phyloP scores from a whole-genome alignment of 1,140 invertebrate genomes.

The Meloidogyne hapla region DNA sequence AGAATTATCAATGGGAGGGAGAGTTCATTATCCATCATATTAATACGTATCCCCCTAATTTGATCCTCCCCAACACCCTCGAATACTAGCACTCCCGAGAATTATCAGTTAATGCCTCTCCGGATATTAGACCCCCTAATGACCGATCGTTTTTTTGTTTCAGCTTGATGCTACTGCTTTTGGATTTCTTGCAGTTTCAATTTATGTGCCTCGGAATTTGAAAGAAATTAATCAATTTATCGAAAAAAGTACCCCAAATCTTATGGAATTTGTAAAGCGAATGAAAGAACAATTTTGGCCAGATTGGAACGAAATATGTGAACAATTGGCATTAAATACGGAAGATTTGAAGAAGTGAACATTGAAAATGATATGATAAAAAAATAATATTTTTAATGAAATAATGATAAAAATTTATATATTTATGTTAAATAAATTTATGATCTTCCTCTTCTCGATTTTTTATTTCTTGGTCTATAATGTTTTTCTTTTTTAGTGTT shows the following conservation, averaged over 20 bases:
- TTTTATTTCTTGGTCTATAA: neutral
- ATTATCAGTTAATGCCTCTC: too few relatives aligned
- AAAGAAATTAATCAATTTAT: slow-evolving; percentile 44
- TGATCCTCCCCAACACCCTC: too few relatives aligned
- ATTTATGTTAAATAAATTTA: too few relatives aligned
- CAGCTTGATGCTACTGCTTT: slow-evolving; percentile 49
- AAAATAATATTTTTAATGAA: too few relatives aligned
- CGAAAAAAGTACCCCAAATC: slow-evolving; percentile 44
- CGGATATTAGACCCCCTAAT: too few relatives aligned
- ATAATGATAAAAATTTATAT: too few relatives aligned
- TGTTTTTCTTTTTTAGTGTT: neutral
- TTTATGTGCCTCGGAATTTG: slow-evolving; percentile 42
- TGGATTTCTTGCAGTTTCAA: slow-evolving; percentile 45
- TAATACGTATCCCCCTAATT: too few relatives aligned
- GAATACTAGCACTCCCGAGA: too few relatives aligned
- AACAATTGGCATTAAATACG: slow-evolving; percentile 41
- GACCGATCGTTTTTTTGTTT: too few relatives aligned
- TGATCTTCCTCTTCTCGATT: neutral
- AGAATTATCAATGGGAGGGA: too few relatives aligned
- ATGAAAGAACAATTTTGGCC: slow-evolving; percentile 55
- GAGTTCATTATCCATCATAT: too few relatives aligned
- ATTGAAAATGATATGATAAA: too few relatives aligned
- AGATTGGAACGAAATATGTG: slow-evolving; percentile 49
- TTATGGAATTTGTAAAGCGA: slow-evolving; percentile 44
- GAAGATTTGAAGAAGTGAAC: slow-evolving; percentile 3